Percentiles rank a stretch among this genome's conserved stretches.
These are phyloP conservation scores for Cheilosia urbana DNA, from an alignment of 2,888 invertebrate species.

Conservation along the genomic window DNA sequence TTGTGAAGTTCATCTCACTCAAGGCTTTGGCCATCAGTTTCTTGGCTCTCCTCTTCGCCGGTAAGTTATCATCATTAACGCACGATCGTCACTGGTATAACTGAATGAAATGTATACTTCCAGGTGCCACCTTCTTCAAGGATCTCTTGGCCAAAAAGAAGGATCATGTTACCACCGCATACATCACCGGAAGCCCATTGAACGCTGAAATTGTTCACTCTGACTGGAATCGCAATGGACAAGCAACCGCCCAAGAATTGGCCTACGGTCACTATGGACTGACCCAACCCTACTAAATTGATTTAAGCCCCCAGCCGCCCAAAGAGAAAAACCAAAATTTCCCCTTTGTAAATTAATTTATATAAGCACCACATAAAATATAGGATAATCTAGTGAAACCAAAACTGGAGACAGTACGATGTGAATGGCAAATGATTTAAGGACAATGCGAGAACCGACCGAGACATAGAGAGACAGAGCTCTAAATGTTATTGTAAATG, in stretches of 20 bases:
- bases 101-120: neutral
- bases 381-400: constrained; percentile 49
- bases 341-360: constrained; percentile 60
- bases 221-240: constrained; percentile 84
- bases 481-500: constrained; percentile 53
- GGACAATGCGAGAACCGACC: constrained; percentile 50
- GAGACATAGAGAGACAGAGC: constrained; percentile 42
- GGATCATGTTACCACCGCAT: constrained; percentile 84
- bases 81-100: neutral
- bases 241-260: constrained; percentile 82
- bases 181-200: constrained; percentile 83
- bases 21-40: constrained; percentile 87
- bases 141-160: constrained; percentile 83
- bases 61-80: constrained; percentile 79
- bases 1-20: constrained; percentile 87
- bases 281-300: constrained; percentile 82
- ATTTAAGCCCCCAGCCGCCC: constrained; percentile 30
- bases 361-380: constrained; percentile 23
- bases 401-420: constrained; percentile 26
- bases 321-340: constrained; percentile 58
- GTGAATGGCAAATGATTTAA: constrained; percentile 40
- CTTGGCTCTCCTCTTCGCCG: constrained; percentile 86
- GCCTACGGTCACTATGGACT: constrained; percentile 83
- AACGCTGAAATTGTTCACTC: constrained; percentile 84
- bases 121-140: constrained; percentile 83